Percentiles rank a stretch among this genome's conserved stretches.
Conservation (phyloP, 2,797 vertebrate genomes). For the Clarias fuscus region DNA sequence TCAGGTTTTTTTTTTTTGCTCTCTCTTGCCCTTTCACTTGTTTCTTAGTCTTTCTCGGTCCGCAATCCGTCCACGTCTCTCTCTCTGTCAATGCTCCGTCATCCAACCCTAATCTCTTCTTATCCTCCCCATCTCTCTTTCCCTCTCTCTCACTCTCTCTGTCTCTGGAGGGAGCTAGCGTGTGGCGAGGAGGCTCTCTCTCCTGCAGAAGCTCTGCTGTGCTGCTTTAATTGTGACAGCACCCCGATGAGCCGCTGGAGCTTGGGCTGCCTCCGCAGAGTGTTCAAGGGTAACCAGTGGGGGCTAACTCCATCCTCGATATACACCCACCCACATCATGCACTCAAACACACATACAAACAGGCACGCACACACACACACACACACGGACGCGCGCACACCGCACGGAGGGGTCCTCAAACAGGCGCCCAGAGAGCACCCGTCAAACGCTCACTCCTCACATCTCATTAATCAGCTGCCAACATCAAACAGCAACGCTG, state of each 20-base stretch:
- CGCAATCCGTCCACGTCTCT: constrained; percentile 56
- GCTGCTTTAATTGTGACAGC: constrained; percentile 79
- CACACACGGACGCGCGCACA: constrained; percentile 29
- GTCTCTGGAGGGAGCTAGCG: constrained; percentile 36
- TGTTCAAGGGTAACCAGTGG: constrained; percentile 81
- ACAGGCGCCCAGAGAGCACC: constrained; percentile 66
- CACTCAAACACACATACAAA: constrained; percentile 41
- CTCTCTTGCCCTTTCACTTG: neutral
- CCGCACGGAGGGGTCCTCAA: constrained; percentile 52
- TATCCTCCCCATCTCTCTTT: constrained; percentile 5
- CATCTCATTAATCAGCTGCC: constrained; percentile 79
- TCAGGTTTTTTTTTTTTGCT: neutral
- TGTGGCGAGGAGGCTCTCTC: constrained; percentile 37
- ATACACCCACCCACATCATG: constrained; percentile 52
- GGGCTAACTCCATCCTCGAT: constrained; percentile 65
- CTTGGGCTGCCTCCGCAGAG: constrained; percentile 67
- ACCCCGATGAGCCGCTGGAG: constrained; percentile 71
- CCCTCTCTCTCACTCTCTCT: constrained; percentile 23
- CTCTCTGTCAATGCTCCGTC: constrained; percentile 11
- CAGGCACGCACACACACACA: constrained; percentile 36
- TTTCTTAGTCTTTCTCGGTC: constrained; percentile 58
- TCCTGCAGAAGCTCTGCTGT: constrained; percentile 59
- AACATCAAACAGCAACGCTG: constrained; percentile 72
- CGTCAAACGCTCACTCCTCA: constrained; percentile 74
- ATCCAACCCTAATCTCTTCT: constrained; percentile 26